Evolutionary conservation across 2,113 vertebrate species (phyloP), one percentile per base, ranked within the genome.

Genomic region (Helogale parvula): DNA sequence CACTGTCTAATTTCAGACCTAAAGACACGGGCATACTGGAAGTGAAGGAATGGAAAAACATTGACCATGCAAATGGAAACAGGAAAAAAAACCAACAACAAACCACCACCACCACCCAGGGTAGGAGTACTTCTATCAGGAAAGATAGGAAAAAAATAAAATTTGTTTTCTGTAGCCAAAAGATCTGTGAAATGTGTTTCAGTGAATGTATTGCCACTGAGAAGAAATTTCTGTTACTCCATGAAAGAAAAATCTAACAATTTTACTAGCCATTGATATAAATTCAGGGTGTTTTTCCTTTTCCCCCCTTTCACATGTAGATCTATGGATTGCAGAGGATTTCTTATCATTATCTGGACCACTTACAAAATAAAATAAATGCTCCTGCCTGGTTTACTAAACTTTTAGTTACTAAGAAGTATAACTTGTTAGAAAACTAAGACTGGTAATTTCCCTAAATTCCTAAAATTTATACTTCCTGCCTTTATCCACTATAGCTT

Each of bases 401-500:
- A 54, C 23, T 83, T 81, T 74, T 33, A 83, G 86, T 84, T 76
- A 89, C 68, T 72, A 89, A 83, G 65, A 94, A 84, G 38, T 41
- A 79, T 50, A 79, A 87, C n/a, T 65, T 90, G 14, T 41, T 50
- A 87, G 41, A 85, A 87, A 94, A 83, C 65, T 35, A 93, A 71
- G 14, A 68, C 9, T 31, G 38, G 4, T 33, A 88, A 94, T 29
- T 71, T 81, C 85, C 27, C 23, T 60, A 93, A 72, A 5, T 57
- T 91, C 86, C 88, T 81, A 88, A 68, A n/a, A 85, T 92, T 91
- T 84, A 96, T 0, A 90, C 10, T 35, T 69, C 17, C 29, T 90
- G 41, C 19, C 65, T 77, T 81, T 89, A 95, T 45, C 17, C 38
- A 93, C 54, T 81, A 41, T 65, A 83, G 60, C 45, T 68, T 74